Base-by-base conservation (phyloP, 2,797 vertebrate species). In the Sciurus carolinensis region DNA sequence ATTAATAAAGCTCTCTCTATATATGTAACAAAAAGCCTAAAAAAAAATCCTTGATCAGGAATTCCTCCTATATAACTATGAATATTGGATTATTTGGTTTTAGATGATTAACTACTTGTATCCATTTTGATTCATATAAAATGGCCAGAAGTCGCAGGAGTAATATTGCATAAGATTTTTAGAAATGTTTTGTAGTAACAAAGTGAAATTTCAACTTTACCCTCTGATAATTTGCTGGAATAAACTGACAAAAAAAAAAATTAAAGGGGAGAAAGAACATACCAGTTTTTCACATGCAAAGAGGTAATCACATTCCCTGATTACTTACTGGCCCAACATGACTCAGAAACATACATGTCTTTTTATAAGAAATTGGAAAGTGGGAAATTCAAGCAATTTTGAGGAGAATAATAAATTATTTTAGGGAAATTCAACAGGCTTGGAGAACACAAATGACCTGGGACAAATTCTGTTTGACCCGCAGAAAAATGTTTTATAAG, bases 61-160 rank as follows among this genome's bases (percentile, higher is more conserved):
- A 36, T 80, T 72, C 2, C 18, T 14, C 0, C 5, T 26, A 10
- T 33, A 12, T 36, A 79, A 42, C 15, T 66, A 66, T 44, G 22
- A 72, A 50, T 30, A 64, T 33, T 76, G 30, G 8, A 18, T 76
- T 82, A 44, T 85, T 88, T 71, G 28, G 9, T 64, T n/a, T 36
- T 76, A 36, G 22, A 62, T 69, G 12, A 42, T 39, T 39, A 84
- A 66, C 3, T 71, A 59, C 13, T 47, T 86, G 30, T 77, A 15
- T 82, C 11, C n/a, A 39, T 72, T 90, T 97, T 87, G 24, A 72
- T 67, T 77, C 7, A 8, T 69, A 39, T 64, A 79, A 88, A 64
- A 66, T 82, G 3, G 9, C 10, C 57, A 94, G 24, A 91, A 50
- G 7, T 2, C 33, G 75, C 24, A 66, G 59, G 3, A 64, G 11